Conservation (phyloP, 2,888 invertebrate genomes). For the Tenthredo mesomela region DNA sequence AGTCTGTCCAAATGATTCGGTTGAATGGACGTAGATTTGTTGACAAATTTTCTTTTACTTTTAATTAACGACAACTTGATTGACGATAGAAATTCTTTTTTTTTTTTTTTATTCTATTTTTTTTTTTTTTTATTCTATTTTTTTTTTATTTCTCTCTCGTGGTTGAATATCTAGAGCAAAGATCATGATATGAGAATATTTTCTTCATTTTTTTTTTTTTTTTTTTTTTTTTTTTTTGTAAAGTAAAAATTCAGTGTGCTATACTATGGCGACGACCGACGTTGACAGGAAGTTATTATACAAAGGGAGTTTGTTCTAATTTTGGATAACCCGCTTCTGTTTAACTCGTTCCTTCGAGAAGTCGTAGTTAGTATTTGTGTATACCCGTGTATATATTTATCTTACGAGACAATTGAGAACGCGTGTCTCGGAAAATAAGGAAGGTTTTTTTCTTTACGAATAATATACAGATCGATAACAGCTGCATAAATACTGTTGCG, state of each 20-base stretch:
- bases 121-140: background rate
- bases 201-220: background rate
- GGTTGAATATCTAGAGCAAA: background rate
- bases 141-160: background rate
- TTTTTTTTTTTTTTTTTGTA: background rate
- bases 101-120: no score
- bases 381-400: background rate
- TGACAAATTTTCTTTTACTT: background rate
- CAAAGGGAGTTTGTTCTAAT: constrained; percentile 12
- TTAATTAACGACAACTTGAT: constrained; percentile 18
- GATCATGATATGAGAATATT: background rate
- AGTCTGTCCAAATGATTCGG: background rate
- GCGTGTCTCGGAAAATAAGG: constrained; percentile 1
- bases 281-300: constrained; percentile 10
- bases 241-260: background rate
- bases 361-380: background rate
- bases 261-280: background rate
- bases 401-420: constrained; percentile 25
- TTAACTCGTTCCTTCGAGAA: background rate
- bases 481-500: constrained; percentile 16
- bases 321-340: constrained; percentile 17
- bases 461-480: constrained; percentile 39
- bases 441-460: constrained; percentile 18
- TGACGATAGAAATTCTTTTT: background rate
- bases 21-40: background rate